These are phyloP conservation scores for Rhopalosiphum padi DNA, from an alignment of 1,140 invertebrate species.

Conservation along the genomic window DNA sequence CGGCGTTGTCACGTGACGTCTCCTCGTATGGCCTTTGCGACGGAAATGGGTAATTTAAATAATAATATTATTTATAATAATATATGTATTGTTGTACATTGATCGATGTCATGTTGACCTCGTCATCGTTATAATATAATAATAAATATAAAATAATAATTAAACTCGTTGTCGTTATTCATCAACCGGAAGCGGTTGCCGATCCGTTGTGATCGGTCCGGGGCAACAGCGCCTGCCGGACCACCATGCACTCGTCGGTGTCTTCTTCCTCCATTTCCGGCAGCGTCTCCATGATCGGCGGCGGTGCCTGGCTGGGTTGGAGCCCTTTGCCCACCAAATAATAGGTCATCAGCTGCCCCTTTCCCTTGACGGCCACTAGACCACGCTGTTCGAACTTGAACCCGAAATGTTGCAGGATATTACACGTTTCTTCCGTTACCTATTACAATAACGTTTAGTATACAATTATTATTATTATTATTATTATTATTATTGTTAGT, in stretches of 20 bases:
- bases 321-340: conserved; percentile 78
- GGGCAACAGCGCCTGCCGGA: conserved; percentile 42
- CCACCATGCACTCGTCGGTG: conserved; percentile 45
- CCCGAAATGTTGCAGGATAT: conserved; percentile 84
- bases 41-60: conserved; percentile 5
- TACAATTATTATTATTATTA: not conserved
- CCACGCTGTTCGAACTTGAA: conserved; percentile 92
- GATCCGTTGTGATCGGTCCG: not conserved
- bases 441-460: conserved; percentile 63
- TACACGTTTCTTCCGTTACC: conserved; percentile 91
- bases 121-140: not conserved
- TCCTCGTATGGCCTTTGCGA: not conserved
- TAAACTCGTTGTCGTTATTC: not conserved
- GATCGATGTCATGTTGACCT: not conserved
- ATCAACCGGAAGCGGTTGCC: not conserved
- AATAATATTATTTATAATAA: not conserved
- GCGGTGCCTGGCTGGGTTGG: not conserved
- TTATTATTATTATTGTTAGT: not conserved
- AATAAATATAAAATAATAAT: conserved; percentile 11
- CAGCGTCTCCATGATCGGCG: conserved; percentile 60
- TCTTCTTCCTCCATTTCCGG: conserved; percentile 61
- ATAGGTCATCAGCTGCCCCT: conserved; percentile 94
- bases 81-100: not conserved
- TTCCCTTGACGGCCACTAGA: conserved; percentile 91
- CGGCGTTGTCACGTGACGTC: not conserved